These are phyloP conservation scores for Aphaenogaster ashmeadi DNA, from an alignment of 1,140 invertebrate genomes.

Conservation along the genomic window DNA sequence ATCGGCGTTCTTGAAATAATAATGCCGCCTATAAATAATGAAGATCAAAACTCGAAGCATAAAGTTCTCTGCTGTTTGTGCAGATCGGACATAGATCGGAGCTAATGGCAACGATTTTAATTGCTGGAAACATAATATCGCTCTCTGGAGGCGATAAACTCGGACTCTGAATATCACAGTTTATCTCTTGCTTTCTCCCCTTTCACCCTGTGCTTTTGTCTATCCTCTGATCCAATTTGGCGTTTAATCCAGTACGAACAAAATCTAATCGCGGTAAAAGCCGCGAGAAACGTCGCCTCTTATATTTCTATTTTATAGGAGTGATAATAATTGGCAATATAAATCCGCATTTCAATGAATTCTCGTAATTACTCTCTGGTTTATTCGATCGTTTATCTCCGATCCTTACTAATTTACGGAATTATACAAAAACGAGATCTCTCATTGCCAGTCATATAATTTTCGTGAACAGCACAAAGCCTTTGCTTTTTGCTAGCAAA, in stretches of 20 bases:
- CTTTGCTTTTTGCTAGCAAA: background rate
- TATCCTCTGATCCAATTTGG: constrained; percentile 6
- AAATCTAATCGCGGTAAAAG: constrained; percentile 9
- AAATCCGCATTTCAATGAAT: constrained; percentile 7
- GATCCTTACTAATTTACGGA: background rate
- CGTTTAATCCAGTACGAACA: background rate
- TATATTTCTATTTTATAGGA: background rate
- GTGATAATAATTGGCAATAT: background rate
- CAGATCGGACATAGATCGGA: background rate
- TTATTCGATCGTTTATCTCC: background rate
- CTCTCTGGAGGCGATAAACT: constrained; percentile 5
- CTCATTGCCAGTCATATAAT: background rate
- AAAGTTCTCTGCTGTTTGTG: constrained; percentile 13
- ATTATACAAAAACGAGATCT: background rate
- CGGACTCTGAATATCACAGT: constrained; percentile 7
- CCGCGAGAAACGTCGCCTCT: background rate
- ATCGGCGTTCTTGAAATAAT: background rate
- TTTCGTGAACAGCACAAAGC: background rate
- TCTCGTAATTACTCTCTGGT: background rate
- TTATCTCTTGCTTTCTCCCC: background rate
- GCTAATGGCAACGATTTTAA: constrained; percentile 20
- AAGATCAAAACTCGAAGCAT: background rate
- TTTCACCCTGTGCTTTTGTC: background rate
- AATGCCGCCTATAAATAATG: background rate
- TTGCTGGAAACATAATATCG: constrained; percentile 18